Evolutionary conservation across 2,888 invertebrate species (phyloP).

Genomic region (Gymnosoma rotundatum): DNA sequence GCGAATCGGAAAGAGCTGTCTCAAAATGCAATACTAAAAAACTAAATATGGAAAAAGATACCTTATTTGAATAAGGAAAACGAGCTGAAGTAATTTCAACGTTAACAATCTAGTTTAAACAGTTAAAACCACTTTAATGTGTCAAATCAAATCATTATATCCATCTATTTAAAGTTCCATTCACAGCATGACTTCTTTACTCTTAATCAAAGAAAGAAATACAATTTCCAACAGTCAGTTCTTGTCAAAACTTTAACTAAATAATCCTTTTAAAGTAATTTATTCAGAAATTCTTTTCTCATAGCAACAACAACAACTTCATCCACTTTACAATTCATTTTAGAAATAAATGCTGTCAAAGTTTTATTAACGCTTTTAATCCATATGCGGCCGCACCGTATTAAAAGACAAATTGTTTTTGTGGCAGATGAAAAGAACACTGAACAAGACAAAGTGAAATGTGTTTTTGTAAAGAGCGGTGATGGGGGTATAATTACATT

Average conservation of each 20-base stretch:
- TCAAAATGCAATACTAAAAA: too few relatives aligned
- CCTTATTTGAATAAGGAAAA: neutral
- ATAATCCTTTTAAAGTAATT: slow-evolving; percentile 61
- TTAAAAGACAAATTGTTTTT: slow-evolving; percentile 69
- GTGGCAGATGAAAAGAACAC: slow-evolving; percentile 51
- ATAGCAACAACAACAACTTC: slow-evolving; percentile 31
- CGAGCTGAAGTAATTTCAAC: neutral
- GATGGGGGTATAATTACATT: neutral
- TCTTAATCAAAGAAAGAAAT: neutral
- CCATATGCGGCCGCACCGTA: slow-evolving; percentile 67
- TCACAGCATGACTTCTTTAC: slow-evolving; percentile 27
- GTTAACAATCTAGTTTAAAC: neutral
- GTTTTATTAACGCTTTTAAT: slow-evolving; percentile 66
- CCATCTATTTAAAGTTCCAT: slow-evolving; percentile 41
- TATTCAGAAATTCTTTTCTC: slow-evolving; percentile 44
- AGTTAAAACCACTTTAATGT: slow-evolving; percentile 50
- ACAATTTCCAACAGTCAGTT: slow-evolving; percentile 56
- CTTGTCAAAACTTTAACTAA: slow-evolving; percentile 66
- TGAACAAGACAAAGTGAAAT: slow-evolving; percentile 39
- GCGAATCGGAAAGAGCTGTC: too few relatives aligned
- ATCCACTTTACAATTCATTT: slow-evolving; percentile 45
- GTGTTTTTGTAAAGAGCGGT: slow-evolving; percentile 1
- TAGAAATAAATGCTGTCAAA: slow-evolving; percentile 59
- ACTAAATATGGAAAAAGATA: too few relatives aligned
- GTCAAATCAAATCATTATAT: slow-evolving; percentile 55